Conservation (phyloP, 2,797 vertebrate species). For the Xenopus petersii region DNA sequence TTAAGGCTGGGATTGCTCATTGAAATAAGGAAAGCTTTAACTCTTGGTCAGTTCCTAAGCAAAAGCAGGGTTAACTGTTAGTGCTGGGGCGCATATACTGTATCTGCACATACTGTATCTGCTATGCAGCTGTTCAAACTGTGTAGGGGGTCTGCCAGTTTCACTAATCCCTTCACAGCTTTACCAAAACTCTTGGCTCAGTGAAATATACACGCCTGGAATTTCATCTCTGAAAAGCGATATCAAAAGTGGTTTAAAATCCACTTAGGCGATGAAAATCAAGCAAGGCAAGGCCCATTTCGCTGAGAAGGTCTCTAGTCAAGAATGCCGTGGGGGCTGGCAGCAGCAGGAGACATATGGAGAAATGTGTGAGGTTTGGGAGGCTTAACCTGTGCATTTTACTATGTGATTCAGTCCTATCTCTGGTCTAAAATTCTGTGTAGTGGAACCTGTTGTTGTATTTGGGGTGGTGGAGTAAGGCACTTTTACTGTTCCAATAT, state of each 20-base stretch:
- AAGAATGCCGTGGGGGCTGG: conserved; percentile 43
- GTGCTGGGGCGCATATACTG: background rate
- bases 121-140: conserved; percentile 42
- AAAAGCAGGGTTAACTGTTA: conserved; percentile 14
- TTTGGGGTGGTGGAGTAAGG: background rate
- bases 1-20: no score
- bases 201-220: conserved; percentile 47
- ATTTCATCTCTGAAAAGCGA: conserved; percentile 49
- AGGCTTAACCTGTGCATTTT: conserved; percentile 33
- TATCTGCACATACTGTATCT: background rate
- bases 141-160: conserved; percentile 48
- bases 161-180: conserved; percentile 41
- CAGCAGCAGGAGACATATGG: conserved; percentile 49
- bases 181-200: conserved; percentile 49
- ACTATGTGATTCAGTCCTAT: conserved; percentile 38
- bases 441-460: conserved; percentile 28
- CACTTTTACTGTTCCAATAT: background rate
- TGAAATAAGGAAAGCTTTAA: no score
- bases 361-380: conserved; percentile 38
- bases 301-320: conserved; percentile 35
- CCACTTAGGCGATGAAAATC: conserved; percentile 49
- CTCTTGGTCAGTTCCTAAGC: no score
- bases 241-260: conserved; percentile 51
- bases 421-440: conserved; percentile 1
- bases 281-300: conserved; percentile 43